Base-by-base conservation (phyloP, 2,888 invertebrate species). In the Meandrusa payeni region DNA sequence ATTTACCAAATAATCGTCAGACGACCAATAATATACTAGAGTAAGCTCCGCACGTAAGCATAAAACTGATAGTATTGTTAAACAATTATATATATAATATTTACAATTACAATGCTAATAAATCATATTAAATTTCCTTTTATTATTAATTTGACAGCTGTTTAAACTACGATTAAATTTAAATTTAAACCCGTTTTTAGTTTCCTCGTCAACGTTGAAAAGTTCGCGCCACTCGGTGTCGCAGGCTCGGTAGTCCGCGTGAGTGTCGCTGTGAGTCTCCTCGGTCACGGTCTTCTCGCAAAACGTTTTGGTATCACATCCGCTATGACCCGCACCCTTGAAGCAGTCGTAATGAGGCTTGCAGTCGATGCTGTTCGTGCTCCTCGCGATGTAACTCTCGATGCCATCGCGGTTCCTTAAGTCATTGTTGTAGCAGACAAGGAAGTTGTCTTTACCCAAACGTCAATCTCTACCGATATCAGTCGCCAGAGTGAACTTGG, bases 281-380 rank as follows among this genome's bases (percentile, higher is more conserved):
- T 74, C 72, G 2, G 54, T 48, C 34, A 55, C 41, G 9, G 20
- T 37, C 57, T 40, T 49, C n/a, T 56, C 55, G 0, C 23, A 15
- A 26, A 40, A 41, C 4, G 58, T 56, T 47, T 49, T 48, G 10
- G 46, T 47, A 4, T 41, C 41, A 23, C 47, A 48, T 6, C 55
- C 54, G 39, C 56, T 62, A 0, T 52, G 43, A 0, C 58, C 62
- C 1, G 55, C 56, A 3, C 65, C 75, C 50, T 83, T 81, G 47
- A 85, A 85, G 36, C 86, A 86, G 63, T 86, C 87, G 50, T 83
- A 87, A 40, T 86, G 74, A 13, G 86, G 85, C 53, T 86, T 83
- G 52, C 83, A 82, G 59, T 81, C 82, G 48, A 83, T 80, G 48
- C 77, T 81, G 52, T 85, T 83, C 0, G 82, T 79, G 50, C 80